Percentiles rank a stretch among this genome's conserved stretches.
Evolutionary conservation across 2,797 vertebrate genomes (phyloP).

Genomic region (Pachyuromys duprasi): DNA sequence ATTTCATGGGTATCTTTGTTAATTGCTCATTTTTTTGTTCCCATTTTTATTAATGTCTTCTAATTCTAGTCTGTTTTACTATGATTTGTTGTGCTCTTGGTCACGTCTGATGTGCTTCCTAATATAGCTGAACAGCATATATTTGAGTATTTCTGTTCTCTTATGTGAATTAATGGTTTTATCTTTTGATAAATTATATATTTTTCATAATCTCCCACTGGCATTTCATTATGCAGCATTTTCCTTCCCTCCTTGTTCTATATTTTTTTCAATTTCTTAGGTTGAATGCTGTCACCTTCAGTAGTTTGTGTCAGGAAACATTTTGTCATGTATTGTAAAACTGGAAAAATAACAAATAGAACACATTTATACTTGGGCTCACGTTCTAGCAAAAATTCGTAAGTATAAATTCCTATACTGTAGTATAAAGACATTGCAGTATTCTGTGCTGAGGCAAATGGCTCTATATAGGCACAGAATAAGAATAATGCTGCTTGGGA

Average conservation of each 20-base stretch:
- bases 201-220: slow-evolving; percentile 12
- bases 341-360: background rate
- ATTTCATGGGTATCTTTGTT: background rate
- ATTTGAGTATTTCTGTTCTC: background rate
- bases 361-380: background rate
- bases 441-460: background rate
- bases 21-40: background rate
- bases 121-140: background rate
- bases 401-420: no score
- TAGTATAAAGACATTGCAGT: background rate
- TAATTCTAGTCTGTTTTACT: background rate
- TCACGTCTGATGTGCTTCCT: background rate
- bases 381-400: background rate
- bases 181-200: slow-evolving; percentile 1
- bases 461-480: background rate
- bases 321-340: background rate
- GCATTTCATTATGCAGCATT: background rate
- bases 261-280: slow-evolving; percentile 33
- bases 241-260: background rate
- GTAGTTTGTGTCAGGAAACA: background rate
- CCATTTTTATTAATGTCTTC: background rate
- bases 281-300: slow-evolving; percentile 23
- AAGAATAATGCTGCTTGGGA: background rate
- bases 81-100: background rate
- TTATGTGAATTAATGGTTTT: background rate